Evolutionary conservation across 2,797 vertebrate species (phyloP).

Genomic region (Ctenosaura bakeri): DNA sequence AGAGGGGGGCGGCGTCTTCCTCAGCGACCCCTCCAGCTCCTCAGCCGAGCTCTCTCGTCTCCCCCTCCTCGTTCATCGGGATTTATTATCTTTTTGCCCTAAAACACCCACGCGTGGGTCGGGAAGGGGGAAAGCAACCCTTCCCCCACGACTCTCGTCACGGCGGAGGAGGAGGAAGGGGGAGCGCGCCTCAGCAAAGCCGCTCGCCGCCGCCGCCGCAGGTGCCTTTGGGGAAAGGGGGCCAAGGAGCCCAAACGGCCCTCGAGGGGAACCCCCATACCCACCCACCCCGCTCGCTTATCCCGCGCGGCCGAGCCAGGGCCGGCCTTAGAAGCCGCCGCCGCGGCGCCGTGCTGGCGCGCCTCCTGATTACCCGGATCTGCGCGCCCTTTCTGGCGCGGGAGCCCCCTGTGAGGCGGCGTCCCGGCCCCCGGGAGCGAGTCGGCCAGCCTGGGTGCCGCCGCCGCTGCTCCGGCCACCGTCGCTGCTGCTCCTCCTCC

Average conservation of each 20-base stretch:
- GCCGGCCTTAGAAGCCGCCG: background rate
- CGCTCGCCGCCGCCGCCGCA: too few species aligned
- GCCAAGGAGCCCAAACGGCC: too few species aligned
- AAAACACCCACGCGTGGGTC: background rate
- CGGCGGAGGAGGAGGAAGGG: background rate
- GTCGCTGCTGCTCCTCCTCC: background rate
- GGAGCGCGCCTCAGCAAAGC: background rate
- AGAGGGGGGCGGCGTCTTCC: background rate
- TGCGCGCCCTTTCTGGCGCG: background rate
- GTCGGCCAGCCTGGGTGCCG: background rate
- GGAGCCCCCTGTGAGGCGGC: background rate
- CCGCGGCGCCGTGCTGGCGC: too few species aligned
- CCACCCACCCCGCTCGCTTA: background rate
- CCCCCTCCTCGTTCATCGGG: background rate
- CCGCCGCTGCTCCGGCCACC: background rate
- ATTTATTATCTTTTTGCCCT: too few species aligned
- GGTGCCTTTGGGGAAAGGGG: too few species aligned
- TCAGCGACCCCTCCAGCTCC: background rate
- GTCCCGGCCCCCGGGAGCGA: constrained; percentile 5
- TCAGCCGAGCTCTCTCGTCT: background rate
- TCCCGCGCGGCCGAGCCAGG: background rate
- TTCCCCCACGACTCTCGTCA: background rate
- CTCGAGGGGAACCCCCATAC: too few species aligned
- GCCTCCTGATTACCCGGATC: constrained; percentile 29
- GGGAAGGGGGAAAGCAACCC: background rate